Evolutionary conservation across 1,140 invertebrate genomes (phyloP).

Genomic region (Drosophila pallidifrons): DNA sequence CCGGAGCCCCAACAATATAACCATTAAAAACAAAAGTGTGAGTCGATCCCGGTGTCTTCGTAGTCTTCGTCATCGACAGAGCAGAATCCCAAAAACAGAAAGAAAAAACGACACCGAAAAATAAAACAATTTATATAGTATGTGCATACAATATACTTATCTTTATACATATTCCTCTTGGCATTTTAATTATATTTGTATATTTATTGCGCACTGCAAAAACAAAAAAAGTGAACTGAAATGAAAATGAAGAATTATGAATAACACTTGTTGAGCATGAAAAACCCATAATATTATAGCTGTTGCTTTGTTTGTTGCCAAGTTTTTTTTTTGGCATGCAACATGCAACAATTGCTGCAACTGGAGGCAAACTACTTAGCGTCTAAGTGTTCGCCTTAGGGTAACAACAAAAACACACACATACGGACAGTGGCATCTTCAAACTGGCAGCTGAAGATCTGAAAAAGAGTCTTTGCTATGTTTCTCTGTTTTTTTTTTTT

Average conservation of each 20-base stretch:
- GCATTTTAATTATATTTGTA: conserved; percentile 19
- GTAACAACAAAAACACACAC: conserved; percentile 6
- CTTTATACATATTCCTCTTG: conserved; percentile 2
- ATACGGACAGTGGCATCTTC: not conserved
- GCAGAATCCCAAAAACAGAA: conserved; percentile 11
- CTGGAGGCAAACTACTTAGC: conserved; percentile 42
- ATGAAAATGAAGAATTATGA: not conserved
- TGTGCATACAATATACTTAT: not conserved
- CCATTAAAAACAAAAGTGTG: conserved; percentile 56
- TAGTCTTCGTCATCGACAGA: conserved; percentile 43
- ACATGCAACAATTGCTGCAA: conserved; percentile 55
- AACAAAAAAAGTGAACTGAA: not conserved
- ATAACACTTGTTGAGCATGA: conserved; percentile 25
- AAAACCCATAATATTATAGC: conserved; percentile 1
- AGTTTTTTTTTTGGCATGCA: not conserved
- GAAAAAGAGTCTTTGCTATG: conserved; percentile 12
- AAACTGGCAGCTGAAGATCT: conserved; percentile 51
- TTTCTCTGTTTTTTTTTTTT: conserved; percentile 35
- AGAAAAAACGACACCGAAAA: conserved; percentile 1
- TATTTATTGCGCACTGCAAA: not conserved
- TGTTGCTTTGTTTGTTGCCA: not conserved
- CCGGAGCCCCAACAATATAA: conserved; percentile 58
- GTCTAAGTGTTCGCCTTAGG: conserved; percentile 11
- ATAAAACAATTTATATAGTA: conserved; percentile 36
- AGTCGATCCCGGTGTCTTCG: conserved; percentile 1